Percentiles rank a stretch among this genome's conserved stretches.
phyloP scores from a whole-genome alignment of 1,140 invertebrate genomes.

The Drosophila insularis region DNA sequence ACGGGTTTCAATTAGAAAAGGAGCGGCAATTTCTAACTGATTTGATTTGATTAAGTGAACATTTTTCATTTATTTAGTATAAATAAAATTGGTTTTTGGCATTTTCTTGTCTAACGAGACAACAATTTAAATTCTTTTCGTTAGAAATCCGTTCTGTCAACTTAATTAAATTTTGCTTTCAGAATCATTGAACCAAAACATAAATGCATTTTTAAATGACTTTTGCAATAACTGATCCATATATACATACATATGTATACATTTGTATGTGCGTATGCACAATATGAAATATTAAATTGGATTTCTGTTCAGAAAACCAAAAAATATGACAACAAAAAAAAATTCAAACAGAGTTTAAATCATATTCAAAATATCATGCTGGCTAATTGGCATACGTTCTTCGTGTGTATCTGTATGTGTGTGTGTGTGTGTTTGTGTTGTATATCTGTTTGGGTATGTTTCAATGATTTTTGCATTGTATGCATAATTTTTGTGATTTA shows the following conservation, averaged over 20 bases:
- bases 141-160: conserved; percentile 22
- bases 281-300: conserved; percentile 12
- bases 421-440: background rate
- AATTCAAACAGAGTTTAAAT: background rate
- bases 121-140: background rate
- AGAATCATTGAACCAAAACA: conserved; percentile 4
- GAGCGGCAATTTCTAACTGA: conserved; percentile 1
- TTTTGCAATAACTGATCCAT: conserved; percentile 4
- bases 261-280: background rate
- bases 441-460: background rate
- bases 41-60: conserved; percentile 5
- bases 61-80: background rate
- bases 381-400: conserved; percentile 46
- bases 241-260: background rate
- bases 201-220: conserved; percentile 15
- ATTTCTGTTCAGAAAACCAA: conserved; percentile 2
- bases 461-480: conserved; percentile 17
- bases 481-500: conserved; percentile 30
- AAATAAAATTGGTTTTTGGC: background rate
- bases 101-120: background rate
- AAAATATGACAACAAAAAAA: background rate
- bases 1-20: background rate
- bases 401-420: background rate
- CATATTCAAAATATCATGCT: conserved; percentile 7
- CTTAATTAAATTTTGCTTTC: conserved; percentile 33